phyloP scores from a whole-genome alignment of 2,797 vertebrate species.

The Fistularia commersonii region DNA sequence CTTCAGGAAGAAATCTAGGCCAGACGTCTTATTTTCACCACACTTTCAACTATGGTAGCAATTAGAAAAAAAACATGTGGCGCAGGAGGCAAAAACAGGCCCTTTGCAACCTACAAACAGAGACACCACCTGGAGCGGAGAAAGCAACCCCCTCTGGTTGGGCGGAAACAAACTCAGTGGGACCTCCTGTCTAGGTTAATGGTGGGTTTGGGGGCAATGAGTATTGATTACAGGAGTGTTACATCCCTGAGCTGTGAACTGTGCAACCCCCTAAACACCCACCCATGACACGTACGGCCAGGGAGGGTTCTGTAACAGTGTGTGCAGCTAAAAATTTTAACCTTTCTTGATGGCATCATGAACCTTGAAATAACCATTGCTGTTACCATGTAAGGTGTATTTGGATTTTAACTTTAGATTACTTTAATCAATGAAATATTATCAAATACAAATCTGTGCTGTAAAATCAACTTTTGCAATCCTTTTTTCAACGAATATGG shows the following conservation, averaged over 20 bases:
- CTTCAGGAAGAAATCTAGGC: conserved; percentile 26
- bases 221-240: conserved; percentile 78
- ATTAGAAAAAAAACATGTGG: conserved; percentile 72
- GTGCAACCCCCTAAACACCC: conserved; percentile 57
- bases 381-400: no score
- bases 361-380: not conserved
- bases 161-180: conserved; percentile 40
- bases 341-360: conserved; percentile 38
- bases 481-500: no score
- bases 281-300: conserved; percentile 44
- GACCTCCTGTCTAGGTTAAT: conserved; percentile 64
- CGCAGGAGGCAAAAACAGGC: conserved; percentile 44
- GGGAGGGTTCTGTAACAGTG: conserved; percentile 43
- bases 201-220: conserved; percentile 57
- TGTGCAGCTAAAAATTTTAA: conserved; percentile 52
- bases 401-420: no score
- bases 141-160: conserved; percentile 57
- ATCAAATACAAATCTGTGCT: no score
- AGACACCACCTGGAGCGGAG: conserved; percentile 60
- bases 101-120: conserved; percentile 62
- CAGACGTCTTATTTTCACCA: conserved; percentile 47
- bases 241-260: conserved; percentile 62
- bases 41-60: conserved; percentile 61
- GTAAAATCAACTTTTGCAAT: no score
- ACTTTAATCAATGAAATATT: no score